A percentile compares a stretch with the other conserved stretches of the same genome.
Conservation (phyloP, 1,140 invertebrate species). For the Rhagoletis pomonella region DNA sequence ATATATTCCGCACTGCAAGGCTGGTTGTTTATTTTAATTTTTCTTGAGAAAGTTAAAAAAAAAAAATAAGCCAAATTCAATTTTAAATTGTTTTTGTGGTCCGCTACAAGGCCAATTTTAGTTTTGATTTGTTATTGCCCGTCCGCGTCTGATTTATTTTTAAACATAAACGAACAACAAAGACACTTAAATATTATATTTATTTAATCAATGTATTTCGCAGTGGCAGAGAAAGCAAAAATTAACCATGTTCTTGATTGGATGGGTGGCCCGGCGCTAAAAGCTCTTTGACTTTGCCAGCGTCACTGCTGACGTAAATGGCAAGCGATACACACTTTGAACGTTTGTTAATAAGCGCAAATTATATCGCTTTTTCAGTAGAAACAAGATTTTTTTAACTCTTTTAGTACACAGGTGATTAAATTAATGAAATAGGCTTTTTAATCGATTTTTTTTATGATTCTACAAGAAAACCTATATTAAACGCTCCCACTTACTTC, state of each 20-base stretch:
- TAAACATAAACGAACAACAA: slow-evolving; percentile 1
- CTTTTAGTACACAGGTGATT: no score
- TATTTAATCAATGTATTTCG: background rate
- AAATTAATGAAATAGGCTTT: no score
- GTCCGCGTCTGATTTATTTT: background rate
- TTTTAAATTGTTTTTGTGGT: background rate
- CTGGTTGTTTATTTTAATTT: slow-evolving; percentile 20
- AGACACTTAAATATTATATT: background rate
- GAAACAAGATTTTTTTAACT: no score
- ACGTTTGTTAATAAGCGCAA: no score
- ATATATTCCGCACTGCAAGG: background rate
- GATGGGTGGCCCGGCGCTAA: background rate
- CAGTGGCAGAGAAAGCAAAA: background rate
- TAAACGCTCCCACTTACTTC: slow-evolving; percentile 30
- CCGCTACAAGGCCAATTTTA: background rate
- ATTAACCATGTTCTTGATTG: background rate
- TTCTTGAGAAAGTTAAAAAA: background rate
- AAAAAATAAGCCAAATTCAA: no score
- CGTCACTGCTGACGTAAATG: no score
- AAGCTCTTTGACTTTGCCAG: background rate
- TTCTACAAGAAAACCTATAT: background rate
- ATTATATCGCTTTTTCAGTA: no score
- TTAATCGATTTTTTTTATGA: no score
- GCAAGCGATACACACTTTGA: background rate
- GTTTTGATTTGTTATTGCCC: background rate